phyloP scores from a whole-genome alignment of 2,797 vertebrate species.

The Apodemus agrarius region DNA sequence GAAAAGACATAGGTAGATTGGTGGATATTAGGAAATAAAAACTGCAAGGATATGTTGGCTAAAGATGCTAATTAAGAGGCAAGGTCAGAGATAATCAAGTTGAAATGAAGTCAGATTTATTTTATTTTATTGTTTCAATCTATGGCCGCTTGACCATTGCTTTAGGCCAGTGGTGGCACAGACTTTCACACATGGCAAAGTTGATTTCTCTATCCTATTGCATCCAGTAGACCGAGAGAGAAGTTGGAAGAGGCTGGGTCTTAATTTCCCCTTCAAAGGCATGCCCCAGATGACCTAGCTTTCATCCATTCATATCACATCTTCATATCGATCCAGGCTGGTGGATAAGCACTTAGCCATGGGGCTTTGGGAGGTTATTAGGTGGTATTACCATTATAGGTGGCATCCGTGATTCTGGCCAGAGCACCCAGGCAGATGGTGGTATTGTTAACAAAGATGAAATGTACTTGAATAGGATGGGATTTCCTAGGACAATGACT shows the following conservation, averaged over 20 bases:
- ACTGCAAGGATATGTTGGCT: neutral
- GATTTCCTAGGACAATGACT: neutral
- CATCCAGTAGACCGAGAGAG: neutral
- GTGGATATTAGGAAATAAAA: neutral
- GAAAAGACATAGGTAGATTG: constrained; percentile 3
- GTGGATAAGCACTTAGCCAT: neutral
- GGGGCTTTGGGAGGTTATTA: neutral
- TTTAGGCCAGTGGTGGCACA: neutral
- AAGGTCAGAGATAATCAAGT: neutral
- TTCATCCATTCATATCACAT: neutral
- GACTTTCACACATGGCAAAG: neutral
- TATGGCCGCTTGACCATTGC: neutral
- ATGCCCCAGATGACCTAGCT: neutral
- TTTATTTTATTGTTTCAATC: neutral
- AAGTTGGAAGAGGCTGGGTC: neutral
- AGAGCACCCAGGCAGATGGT: neutral
- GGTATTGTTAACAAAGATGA: neutral
- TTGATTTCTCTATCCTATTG: neutral
- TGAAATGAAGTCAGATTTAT: neutral
- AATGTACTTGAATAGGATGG: neutral
- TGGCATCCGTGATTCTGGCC: neutral
- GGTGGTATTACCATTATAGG: neutral
- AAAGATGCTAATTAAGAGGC: neutral
- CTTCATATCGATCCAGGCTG: neutral
- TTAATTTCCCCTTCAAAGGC: neutral